A percentile compares a stretch with the other conserved stretches of the same genome.
Evolutionary conservation across 2,113 vertebrate species (phyloP).

Genomic region (Crotophaga sulcirostris): DNA sequence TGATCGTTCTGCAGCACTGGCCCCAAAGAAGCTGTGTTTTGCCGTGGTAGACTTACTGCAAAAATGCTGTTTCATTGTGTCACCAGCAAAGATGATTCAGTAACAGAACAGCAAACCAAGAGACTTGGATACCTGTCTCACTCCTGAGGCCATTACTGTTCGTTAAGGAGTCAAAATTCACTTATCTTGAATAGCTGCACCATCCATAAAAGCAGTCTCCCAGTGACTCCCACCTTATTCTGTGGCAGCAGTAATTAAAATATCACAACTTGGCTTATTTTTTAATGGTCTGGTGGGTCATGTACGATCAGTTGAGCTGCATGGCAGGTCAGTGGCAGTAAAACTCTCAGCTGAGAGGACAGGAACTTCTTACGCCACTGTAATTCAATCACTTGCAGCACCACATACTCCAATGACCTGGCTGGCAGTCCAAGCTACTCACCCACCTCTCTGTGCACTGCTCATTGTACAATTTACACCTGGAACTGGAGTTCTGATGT

Average conservation of each 20-base stretch:
- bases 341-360: background rate
- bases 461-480: background rate
- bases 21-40: background rate
- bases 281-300: background rate
- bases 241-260: background rate
- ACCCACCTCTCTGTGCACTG: background rate
- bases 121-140: background rate
- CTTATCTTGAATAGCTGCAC: background rate
- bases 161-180: background rate
- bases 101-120: background rate
- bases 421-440: background rate
- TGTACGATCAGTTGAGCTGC: background rate
- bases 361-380: constrained; percentile 16
- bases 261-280: background rate
- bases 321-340: background rate
- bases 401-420: background rate
- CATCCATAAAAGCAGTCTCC: background rate
- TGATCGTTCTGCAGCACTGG: background rate
- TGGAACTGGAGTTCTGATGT: background rate
- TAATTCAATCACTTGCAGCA: constrained; percentile 11
- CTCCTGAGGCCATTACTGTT: background rate
- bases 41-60: background rate
- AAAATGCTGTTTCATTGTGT: background rate
- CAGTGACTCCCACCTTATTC: background rate
- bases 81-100: fast-evolving